phyloP scores from a whole-genome alignment of 2,888 invertebrate species.

The Frankliniella intonsa region DNA sequence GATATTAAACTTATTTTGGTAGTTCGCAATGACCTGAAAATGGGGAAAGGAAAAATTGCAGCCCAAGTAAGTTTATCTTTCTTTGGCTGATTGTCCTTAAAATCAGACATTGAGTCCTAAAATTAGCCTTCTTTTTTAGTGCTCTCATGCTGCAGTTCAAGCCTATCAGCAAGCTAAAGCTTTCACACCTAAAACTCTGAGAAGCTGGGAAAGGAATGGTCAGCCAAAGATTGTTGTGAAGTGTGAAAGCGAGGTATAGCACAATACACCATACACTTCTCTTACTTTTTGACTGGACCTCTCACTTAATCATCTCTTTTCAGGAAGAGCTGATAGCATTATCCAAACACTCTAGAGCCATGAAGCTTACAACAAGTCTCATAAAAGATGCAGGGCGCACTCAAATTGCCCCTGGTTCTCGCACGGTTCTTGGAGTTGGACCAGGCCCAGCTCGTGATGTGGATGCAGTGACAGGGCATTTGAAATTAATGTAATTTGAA shows the following conservation, averaged over 20 bases:
- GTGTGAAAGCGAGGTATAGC: constrained; percentile 47
- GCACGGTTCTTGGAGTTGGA: constrained; percentile 85
- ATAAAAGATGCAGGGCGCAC: constrained; percentile 89
- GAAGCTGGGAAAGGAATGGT: not conserved
- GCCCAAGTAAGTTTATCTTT: constrained; percentile 55
- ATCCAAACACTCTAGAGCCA: constrained; percentile 60
- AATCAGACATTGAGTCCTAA: not conserved
- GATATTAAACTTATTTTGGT: constrained; percentile 71
- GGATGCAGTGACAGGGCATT: constrained; percentile 79
- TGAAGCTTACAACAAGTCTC: constrained; percentile 65
- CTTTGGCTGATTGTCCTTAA: not conserved
- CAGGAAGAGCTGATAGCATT: constrained; percentile 60
- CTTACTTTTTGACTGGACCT: not conserved
- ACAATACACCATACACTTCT: not conserved
- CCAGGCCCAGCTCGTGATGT: constrained; percentile 72
- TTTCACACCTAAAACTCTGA: not conserved
- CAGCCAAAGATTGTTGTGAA: not conserved
- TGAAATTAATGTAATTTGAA: constrained; percentile 56
- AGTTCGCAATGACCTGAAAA: constrained; percentile 83
- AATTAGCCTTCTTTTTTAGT: constrained; percentile 32
- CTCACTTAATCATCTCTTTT: not conserved
- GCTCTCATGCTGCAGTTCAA: not conserved
- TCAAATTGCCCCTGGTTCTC: constrained; percentile 80
- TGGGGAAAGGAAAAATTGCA: constrained; percentile 93
- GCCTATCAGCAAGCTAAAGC: not conserved